Evolutionary conservation across 2,113 vertebrate species (phyloP), one percentile per base, ranked within the genome.

Genomic region (Tenrec ecaudatus): DNA sequence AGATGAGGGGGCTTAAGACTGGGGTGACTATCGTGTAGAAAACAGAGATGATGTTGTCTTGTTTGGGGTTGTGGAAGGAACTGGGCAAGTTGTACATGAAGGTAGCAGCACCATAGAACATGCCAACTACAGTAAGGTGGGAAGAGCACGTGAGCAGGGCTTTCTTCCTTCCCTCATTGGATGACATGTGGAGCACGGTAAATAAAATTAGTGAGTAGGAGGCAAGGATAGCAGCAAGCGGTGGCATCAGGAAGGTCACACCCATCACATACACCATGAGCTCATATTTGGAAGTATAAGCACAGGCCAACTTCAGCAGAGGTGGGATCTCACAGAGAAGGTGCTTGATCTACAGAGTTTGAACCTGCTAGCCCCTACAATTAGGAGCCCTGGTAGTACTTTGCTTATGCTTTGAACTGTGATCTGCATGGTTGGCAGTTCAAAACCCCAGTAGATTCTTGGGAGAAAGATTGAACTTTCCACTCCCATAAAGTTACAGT

Each of bases 121-220:
- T 91, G 0, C 92, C 95, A 0, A 97, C 97, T 31, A 97, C 96
- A 38, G 93, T 95, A 31, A 98, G 66, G 82, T 97, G 96, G 29
- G 97, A 97, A 31, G 95, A 96, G 57, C 97, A 98, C 17, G 97
- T 98, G 29, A 97, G 25, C 2, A 97, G 91, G 5, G 97, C 96
- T 87, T 98, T 97, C 36, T 93, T 93, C 27, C 93, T 91, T 0
- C 97, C 96, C 14, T 96, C 90, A n/a, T 40, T 92, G 33, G 97
- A 94, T 10, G 92, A 71, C 82, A 97, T 96, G 2, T 84, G 86
- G 5, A 97, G 68, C 15, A 96, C 96, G 40, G 96, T 82, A 17
- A 82, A 53, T 0, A 97, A 31, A 73, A 97, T 97, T 38, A 96
- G 86, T 1, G 88, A 68, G 29, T 97, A 98, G 27, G 97, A 97